Evolutionary conservation across 1,140 invertebrate genomes (phyloP).

Genomic region (Melitaea cinxia): DNA sequence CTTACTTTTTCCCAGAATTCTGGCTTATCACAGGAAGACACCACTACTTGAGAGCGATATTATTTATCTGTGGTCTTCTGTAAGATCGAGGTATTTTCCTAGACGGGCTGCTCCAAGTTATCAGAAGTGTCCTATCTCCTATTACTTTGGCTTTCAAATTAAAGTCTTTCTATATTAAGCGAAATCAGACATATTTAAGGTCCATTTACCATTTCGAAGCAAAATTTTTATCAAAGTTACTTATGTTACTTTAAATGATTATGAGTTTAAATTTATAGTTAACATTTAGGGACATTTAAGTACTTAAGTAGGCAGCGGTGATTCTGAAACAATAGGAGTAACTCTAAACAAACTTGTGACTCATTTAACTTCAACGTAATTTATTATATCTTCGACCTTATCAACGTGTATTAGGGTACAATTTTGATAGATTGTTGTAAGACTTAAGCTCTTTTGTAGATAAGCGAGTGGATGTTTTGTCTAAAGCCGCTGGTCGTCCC

Average conservation of each 20-base stretch:
- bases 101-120: too few species aligned
- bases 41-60: too few species aligned
- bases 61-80: too few species aligned
- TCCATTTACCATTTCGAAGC: too few species aligned
- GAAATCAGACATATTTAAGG: too few species aligned
- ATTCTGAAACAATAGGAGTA: constrained; percentile 24
- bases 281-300: constrained; percentile 24
- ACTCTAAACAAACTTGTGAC: neutral
- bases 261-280: constrained; percentile 17
- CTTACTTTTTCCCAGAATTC: too few species aligned
- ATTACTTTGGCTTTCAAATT: too few species aligned
- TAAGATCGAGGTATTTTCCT: too few species aligned
- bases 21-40: too few species aligned
- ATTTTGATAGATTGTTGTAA: neutral
- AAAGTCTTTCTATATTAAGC: too few species aligned
- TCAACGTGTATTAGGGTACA: neutral
- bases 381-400: neutral
- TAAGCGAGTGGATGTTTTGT: constrained; percentile 8
- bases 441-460: neutral
- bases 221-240: neutral
- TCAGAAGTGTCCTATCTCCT: too few species aligned
- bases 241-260: constrained; percentile 6
- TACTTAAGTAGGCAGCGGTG: constrained; percentile 27
- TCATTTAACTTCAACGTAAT: neutral
- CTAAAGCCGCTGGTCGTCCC: constrained; percentile 24